phyloP scores from a whole-genome alignment of 2,888 invertebrate genomes.

The Helleia helle region DNA sequence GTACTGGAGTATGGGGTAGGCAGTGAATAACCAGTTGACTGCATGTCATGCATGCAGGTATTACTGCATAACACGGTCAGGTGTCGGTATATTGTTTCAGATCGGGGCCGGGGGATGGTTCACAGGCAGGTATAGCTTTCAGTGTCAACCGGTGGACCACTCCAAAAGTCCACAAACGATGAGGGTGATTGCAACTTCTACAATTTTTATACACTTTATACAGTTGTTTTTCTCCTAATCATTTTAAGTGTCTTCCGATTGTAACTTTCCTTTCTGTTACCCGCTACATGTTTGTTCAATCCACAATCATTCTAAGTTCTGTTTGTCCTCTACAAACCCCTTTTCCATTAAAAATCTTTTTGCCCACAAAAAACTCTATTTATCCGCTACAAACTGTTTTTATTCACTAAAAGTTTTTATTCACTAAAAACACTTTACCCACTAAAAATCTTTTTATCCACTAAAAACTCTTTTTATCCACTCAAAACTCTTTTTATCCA shows the following conservation, averaged over 20 bases:
- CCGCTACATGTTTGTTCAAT: too few species aligned
- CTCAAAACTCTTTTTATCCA: too few species aligned
- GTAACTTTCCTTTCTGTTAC: too few species aligned
- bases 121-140: conserved; percentile 94
- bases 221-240: conserved; percentile 9
- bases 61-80: conserved; percentile 45
- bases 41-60: conserved; percentile 12
- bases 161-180: conserved; percentile 91
- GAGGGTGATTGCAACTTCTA: conserved; percentile 81
- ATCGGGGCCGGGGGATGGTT: conserved; percentile 94
- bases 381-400: too few species aligned
- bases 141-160: conserved; percentile 98
- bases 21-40: conserved; percentile 4
- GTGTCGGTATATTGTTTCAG: conserved; percentile 79
- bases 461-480: too few species aligned
- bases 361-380: too few species aligned
- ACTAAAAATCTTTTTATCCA: too few species aligned
- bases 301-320: too few species aligned
- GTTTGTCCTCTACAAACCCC: too few species aligned
- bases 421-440: too few species aligned
- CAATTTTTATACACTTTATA: conserved; percentile 23
- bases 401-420: too few species aligned
- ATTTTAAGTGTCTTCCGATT: background rate
- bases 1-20: conserved; percentile 2
- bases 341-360: too few species aligned